phyloP scores from a whole-genome alignment of 1,140 invertebrate genomes.

The Hermatobates lingyangjiaoensis region DNA sequence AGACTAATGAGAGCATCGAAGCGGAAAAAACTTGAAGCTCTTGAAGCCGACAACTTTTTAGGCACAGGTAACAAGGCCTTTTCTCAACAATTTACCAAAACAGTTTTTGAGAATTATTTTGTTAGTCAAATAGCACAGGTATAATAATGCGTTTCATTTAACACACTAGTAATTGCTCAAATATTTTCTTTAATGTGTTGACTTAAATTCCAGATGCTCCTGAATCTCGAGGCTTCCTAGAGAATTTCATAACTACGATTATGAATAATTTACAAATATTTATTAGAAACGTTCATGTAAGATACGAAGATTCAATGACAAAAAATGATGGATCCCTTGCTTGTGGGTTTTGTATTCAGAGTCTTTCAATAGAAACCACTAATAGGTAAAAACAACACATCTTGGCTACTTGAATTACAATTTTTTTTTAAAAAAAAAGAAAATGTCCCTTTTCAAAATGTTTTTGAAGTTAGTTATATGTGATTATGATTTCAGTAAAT shows the following conservation, averaged over 20 bases:
- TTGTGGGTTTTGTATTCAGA: constrained; percentile 60
- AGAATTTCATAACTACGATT: constrained; percentile 50
- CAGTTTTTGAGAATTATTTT: background rate
- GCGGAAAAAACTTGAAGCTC: constrained; percentile 34
- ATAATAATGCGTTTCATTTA: background rate
- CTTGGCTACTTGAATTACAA: background rate
- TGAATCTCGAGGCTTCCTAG: constrained; percentile 32
- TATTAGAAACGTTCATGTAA: constrained; percentile 58
- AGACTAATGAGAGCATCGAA: constrained; percentile 50
- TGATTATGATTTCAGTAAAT: constrained; percentile 36
- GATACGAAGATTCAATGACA: constrained; percentile 58
- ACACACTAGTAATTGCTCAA: background rate
- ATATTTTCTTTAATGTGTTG: background rate
- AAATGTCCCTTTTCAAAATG: no score
- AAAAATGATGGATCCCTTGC: constrained; percentile 44
- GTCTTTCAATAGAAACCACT: constrained; percentile 57
- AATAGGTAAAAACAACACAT: constrained; percentile 45
- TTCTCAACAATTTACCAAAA: background rate
- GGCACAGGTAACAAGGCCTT: constrained; percentile 22
- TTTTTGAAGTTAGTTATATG: constrained; percentile 3
- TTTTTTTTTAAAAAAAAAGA: background rate
- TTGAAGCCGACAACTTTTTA: constrained; percentile 27
- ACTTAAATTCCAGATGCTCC: constrained; percentile 13
- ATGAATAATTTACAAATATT: constrained; percentile 66
- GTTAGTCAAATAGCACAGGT: background rate